Base-by-base conservation (phyloP, 1,140 invertebrate species). In the Drosophila teissieri region DNA sequence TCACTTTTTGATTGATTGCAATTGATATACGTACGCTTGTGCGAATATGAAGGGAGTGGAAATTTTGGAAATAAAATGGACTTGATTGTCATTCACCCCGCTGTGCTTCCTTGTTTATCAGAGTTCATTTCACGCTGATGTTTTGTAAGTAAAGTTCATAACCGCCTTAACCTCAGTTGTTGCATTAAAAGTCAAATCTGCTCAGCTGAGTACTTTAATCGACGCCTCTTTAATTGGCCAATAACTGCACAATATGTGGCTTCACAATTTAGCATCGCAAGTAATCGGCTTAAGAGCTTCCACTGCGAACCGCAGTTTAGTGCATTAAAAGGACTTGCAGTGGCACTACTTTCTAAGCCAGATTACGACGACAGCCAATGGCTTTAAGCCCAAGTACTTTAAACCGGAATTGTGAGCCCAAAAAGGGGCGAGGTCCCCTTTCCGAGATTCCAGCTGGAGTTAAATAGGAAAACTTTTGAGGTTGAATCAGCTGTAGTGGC, bases 261-360 rank as follows among this genome's bases (percentile, higher is more conserved):
- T 58, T 4, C 14, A 40, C 56, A 40, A 34, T 17, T 34, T 12
- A 36, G 24, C 36, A 17, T 3, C 4, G 1, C 34, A 31, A 17
- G 61, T 84, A 78, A 85, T 69, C 63, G 45, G 74, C 68, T 85
- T 81, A 85, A 56, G 52, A 51, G 77, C 78, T 74, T 17, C 7
- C 37, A 68, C 52, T 56, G 42, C 24, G 44, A 49, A 69, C 19
- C 73, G 70, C 75, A 76, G 69, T 88, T 86, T 88, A 61, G 64
- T 54, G 65, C 51, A 53, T 64, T 44, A 60, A 85, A 74, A 65
- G 64, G 40, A 65, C 73, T 73, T 54, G 48, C 14, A 68, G 31
- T 51, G 70, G 70, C 72, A 62, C 44, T 64, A 34, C 40, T 52
- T 53, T 39, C 56, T 49, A 48, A 65, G 45, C 44, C 56, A 55